phyloP scores from a whole-genome alignment of 2,888 invertebrate genomes.

The Linnaemya tessellans region DNA sequence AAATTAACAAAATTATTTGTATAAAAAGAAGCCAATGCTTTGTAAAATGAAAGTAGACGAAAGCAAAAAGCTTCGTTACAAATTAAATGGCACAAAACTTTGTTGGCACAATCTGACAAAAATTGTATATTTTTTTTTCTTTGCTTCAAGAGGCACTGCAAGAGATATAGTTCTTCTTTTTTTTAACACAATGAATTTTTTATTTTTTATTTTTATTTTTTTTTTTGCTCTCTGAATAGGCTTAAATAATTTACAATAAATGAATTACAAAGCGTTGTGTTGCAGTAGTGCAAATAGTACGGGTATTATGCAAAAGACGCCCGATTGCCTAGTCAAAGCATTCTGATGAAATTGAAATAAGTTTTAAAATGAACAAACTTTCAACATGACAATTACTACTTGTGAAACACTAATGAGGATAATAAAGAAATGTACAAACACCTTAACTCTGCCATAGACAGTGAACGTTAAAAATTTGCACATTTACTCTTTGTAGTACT shows the following conservation, averaged over 20 bases:
- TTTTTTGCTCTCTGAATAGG: constrained; percentile 27
- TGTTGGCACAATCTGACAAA: constrained; percentile 73
- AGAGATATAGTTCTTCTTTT: constrained; percentile 17
- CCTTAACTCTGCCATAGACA: background rate
- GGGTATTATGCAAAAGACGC: constrained; percentile 29
- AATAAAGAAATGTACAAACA: constrained; percentile 2
- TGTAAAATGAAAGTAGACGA: constrained; percentile 64
- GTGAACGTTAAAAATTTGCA: background rate
- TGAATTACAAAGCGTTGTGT: constrained; percentile 21
- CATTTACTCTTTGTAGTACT: too few species aligned
- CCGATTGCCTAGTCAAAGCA: constrained; percentile 29
- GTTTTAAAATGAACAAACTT: constrained; percentile 24
- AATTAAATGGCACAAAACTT: constrained; percentile 74
- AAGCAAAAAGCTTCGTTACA: constrained; percentile 60
- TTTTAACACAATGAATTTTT: constrained; percentile 10
- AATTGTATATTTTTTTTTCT: constrained; percentile 12
- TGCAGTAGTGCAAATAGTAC: background rate
- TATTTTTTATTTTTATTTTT: too few species aligned
- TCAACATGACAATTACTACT: constrained; percentile 19
- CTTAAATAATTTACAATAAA: constrained; percentile 52
- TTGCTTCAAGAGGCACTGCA: constrained; percentile 19
- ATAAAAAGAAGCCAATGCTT: constrained; percentile 66
- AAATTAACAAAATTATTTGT: constrained; percentile 44
- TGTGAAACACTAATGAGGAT: constrained; percentile 23
- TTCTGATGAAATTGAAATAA: constrained; percentile 36